Conservation (phyloP, 2,888 invertebrate genomes). For the Chironomus tentans region DNA sequence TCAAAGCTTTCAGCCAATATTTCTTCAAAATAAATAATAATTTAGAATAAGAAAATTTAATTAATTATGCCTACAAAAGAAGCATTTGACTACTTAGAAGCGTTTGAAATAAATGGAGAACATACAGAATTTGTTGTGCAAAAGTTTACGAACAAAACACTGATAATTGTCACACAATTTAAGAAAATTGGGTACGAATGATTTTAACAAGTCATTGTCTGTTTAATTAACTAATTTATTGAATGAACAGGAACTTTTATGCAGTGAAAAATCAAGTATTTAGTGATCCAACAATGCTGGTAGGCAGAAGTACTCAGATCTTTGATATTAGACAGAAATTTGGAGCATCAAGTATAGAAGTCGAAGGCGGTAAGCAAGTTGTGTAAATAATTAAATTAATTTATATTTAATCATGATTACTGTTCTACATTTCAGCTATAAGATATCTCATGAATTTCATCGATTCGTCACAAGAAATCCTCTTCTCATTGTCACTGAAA, state of each 20-base stretch:
- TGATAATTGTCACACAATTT: constrained; percentile 14
- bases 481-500: background rate
- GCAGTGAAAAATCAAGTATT: constrained; percentile 10
- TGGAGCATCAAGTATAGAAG: constrained; percentile 6
- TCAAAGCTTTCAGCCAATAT: too few species aligned
- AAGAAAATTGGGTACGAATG: constrained; percentile 8
- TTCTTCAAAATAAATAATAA: background rate
- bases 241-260: constrained; percentile 3
- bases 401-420: too few species aligned
- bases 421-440: background rate
- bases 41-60: too few species aligned
- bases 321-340: constrained; percentile 17
- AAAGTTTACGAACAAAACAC: constrained; percentile 16
- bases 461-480: background rate
- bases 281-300: background rate
- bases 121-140: constrained; percentile 22
- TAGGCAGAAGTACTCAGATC: background rate
- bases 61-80: background rate
- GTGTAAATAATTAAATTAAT: too few species aligned
- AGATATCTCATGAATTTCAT: constrained; percentile 21
- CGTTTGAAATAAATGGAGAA: background rate
- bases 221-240: background rate
- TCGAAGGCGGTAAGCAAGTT: background rate
- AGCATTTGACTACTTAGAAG: constrained; percentile 9
- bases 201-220: background rate